These are phyloP conservation scores for Okamejei kenojei DNA, from an alignment of 2,797 vertebrate genomes.

Conservation along the genomic window DNA sequence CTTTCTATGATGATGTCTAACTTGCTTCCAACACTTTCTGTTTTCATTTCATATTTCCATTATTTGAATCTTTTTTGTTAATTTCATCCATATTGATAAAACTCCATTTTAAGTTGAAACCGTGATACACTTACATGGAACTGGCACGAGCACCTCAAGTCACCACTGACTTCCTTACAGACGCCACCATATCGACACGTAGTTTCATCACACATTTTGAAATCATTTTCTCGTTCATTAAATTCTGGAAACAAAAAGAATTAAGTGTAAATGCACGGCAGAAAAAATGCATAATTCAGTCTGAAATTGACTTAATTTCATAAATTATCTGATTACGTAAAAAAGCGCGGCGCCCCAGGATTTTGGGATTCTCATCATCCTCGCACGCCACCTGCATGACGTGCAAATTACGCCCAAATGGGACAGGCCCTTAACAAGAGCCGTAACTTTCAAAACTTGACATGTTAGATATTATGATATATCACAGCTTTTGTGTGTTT, in stretches of 20 bases:
- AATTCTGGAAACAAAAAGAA: constrained; percentile 60
- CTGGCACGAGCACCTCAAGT: constrained; percentile 84
- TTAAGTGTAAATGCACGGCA: not conserved
- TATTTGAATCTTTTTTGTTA: too few relatives aligned
- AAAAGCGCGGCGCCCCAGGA: too few relatives aligned
- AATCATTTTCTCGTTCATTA: constrained; percentile 77
- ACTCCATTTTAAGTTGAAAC: not conserved
- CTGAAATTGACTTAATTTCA: not conserved
- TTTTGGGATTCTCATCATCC: too few relatives aligned
- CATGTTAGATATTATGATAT: not conserved
- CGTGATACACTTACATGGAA: constrained; percentile 69
- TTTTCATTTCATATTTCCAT: too few relatives aligned
- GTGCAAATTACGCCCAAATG: too few relatives aligned
- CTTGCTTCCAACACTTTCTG: too few relatives aligned
- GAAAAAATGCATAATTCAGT: not conserved
- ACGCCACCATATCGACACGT: constrained; percentile 83
- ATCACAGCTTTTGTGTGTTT: not conserved
- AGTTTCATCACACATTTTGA: constrained; percentile 77
- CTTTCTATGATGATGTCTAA: too few relatives aligned
- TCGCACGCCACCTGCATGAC: too few relatives aligned
- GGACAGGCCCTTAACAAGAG: too few relatives aligned
- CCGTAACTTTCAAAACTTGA: not conserved
- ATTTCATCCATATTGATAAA: not conserved
- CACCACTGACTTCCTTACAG: constrained; percentile 80
- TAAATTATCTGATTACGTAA: not conserved